phyloP scores from a whole-genome alignment of 2,888 invertebrate genomes.

The Camptogramma bilineatum region DNA sequence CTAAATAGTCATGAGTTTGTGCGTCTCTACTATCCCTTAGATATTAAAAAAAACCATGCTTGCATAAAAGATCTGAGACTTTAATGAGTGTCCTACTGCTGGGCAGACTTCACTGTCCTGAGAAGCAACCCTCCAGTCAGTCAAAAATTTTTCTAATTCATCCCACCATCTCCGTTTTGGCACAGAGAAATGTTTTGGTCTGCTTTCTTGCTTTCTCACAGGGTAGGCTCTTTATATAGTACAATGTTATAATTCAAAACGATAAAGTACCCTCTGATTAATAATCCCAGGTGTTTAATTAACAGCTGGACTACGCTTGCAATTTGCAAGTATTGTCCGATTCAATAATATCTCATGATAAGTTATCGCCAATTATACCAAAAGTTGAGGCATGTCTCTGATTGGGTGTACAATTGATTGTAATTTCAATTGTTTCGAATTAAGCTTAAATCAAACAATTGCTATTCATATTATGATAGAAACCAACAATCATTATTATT shows the following conservation, averaged over 20 bases:
- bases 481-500: background rate
- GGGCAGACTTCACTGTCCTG: too few species aligned
- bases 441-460: background rate
- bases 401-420: slow-evolving; percentile 12
- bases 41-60: too few species aligned
- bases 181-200: too few species aligned
- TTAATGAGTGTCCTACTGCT: too few species aligned
- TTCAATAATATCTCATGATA: slow-evolving; percentile 19
- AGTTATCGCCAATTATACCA: slow-evolving; percentile 30
- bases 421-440: slow-evolving; percentile 15
- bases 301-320: slow-evolving; percentile 47
- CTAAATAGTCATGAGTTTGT: too few species aligned
- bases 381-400: slow-evolving; percentile 24
- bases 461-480: background rate
- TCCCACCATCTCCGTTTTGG: too few species aligned
- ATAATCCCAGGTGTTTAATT: slow-evolving; percentile 73
- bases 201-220: too few species aligned
- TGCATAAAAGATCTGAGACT: too few species aligned
- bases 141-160: too few species aligned
- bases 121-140: too few species aligned
- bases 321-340: slow-evolving; percentile 22
- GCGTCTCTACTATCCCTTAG: too few species aligned
- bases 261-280: slow-evolving; percentile 53
- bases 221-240: background rate
- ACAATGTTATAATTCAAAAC: background rate